A percentile compares a stretch with the other conserved stretches of the same genome.
These are phyloP conservation scores for Escarpia spicata DNA, from an alignment of 2,888 invertebrate genomes.

Conservation along the genomic window DNA sequence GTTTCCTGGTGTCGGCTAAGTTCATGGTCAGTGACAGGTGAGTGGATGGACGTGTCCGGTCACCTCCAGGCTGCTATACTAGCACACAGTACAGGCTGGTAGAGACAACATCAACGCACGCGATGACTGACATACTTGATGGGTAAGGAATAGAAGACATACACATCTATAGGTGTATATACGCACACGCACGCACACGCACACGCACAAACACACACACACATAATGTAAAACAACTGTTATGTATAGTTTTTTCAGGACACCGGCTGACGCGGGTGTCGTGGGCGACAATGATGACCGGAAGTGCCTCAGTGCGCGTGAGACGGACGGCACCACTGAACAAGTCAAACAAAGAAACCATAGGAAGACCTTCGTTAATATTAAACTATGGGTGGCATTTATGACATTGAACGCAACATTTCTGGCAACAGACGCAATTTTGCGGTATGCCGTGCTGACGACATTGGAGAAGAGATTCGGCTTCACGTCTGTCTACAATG, in stretches of 20 bases:
- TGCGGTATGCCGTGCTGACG: slow-evolving; percentile 30
- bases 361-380: not conserved
- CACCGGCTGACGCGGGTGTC: not conserved
- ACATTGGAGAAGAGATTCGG: slow-evolving; percentile 30
- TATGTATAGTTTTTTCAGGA: not conserved
- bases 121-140: not conserved
- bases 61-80: too few relatives aligned
- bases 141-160: not conserved
- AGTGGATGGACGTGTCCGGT: too few relatives aligned
- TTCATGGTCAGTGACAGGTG: not conserved
- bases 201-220: too few relatives aligned
- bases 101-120: not conserved
- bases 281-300: not conserved
- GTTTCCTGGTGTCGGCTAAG: not conserved
- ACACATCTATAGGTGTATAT: not conserved
- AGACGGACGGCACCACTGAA: not conserved
- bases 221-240: not conserved
- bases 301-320: not conserved
- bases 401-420: slow-evolving; percentile 22
- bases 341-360: not conserved
- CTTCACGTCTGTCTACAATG: slow-evolving; percentile 29
- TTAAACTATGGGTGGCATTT: slow-evolving; percentile 24
- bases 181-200: too few relatives aligned
- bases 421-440: slow-evolving; percentile 27
- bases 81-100: too few relatives aligned